These are phyloP conservation scores for Sinonovacula constricta DNA, from an alignment of 1,140 invertebrate genomes.

Conservation along the genomic window DNA sequence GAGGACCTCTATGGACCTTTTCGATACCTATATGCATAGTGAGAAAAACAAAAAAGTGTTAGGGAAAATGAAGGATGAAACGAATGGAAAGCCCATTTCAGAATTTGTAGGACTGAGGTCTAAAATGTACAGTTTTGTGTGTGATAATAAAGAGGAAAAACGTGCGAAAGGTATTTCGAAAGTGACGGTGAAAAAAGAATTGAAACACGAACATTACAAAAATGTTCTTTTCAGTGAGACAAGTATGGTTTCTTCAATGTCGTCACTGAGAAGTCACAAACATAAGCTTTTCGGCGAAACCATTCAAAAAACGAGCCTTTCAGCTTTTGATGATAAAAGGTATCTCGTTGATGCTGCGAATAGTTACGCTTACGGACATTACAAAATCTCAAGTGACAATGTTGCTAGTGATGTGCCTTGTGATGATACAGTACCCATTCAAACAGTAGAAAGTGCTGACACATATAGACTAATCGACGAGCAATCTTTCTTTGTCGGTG, in stretches of 20 bases:
- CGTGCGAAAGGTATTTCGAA: constrained; percentile 50
- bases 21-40: constrained; percentile 40
- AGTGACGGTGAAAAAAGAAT: constrained; percentile 16
- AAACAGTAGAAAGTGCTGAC: background rate
- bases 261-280: constrained; percentile 2
- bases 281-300: constrained; percentile 7
- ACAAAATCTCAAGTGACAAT: background rate
- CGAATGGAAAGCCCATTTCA: constrained; percentile 58
- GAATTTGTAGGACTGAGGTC: constrained; percentile 23
- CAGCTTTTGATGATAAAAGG: constrained; percentile 3
- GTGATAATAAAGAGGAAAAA: constrained; percentile 54
- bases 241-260: constrained; percentile 4
- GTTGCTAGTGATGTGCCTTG: too few relatives aligned
- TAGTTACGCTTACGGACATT: background rate
- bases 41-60: constrained; percentile 78
- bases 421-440: background rate
- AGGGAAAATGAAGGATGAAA: constrained; percentile 80
- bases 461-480: background rate
- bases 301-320: background rate
- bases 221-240: constrained; percentile 2
- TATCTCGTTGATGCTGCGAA: background rate
- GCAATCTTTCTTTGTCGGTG: constrained; percentile 9
- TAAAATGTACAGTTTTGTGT: constrained; percentile 22
- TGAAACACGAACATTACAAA: constrained; percentile 18
- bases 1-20: constrained; percentile 49